Base-by-base conservation (phyloP, 2,113 vertebrate genomes). In the Macquaria australasica region DNA sequence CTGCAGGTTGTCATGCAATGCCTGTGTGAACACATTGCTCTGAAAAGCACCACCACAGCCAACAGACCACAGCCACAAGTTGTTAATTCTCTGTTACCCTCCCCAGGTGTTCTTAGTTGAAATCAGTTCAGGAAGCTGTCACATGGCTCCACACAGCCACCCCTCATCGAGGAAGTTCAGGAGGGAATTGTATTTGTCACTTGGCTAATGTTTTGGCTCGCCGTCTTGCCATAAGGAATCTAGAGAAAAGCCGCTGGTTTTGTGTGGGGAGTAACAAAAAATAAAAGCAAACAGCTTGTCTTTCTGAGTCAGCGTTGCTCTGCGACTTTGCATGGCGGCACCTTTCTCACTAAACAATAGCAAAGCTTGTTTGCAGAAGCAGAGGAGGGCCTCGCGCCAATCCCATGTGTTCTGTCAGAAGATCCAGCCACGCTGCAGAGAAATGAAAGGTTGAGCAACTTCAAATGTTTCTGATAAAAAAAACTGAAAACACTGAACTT, bases 301-400 rank as follows among this genome's bases (percentile, higher is more conserved):
- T 53, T 9, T 77, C 28, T 74, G 51, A 80, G 10, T 71, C 67
- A 72, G 53, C 20, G 64, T 37, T 39, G 76, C 73, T 67, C 43
- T 58, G 56, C 1, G 8, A 62, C 76, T 91, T 83, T n/a, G 25
- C 68, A 73, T 62, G 25, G 48, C 58, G n/a, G 37, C 55, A 78
- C 25, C 63, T 74, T 90, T 62, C 72, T 48, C 67, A 2, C 48
- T 10, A 14, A 85, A 85, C 77, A 82, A 84, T 21, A 72, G 70
- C 74, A 16, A 25, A 41, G 73, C 77, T 39, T 73, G 85, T 89
- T 92, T 78, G 83, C 63, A 81, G 76, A 66, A 73, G 60, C 68
- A 28, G 51, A 56, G 53, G 71, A 71, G 45, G 68, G 31, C 37
- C 53, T 70, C 14, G 43, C 20, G 31, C 58, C 15, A 3, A n/a